Conservation (phyloP, 53 echinoderm and acorn worm species). For the Holothuria leucospilota region DNA sequence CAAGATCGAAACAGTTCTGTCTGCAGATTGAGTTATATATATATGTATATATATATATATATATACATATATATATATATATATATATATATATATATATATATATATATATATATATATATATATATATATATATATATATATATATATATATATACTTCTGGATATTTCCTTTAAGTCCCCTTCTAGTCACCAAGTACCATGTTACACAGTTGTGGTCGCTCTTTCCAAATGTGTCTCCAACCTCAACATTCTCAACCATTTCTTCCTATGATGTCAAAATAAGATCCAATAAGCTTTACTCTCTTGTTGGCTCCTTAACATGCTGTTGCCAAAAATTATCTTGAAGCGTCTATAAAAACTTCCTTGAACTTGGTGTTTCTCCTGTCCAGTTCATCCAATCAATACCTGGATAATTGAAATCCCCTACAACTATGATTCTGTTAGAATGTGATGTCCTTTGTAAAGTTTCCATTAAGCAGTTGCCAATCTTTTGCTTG, state of each 20-base stretch:
- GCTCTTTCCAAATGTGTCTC: neutral
- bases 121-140: too few species aligned
- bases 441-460: neutral
- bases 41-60: too few species aligned
- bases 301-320: slow-evolving; percentile 18
- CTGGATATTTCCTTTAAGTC: too few species aligned
- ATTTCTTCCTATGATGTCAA: neutral
- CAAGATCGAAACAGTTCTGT: too few species aligned
- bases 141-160: too few species aligned
- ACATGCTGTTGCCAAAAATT: slow-evolving; percentile 34
- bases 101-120: too few species aligned
- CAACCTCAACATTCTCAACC: neutral
- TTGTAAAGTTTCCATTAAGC: neutral
- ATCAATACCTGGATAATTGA: slow-evolving; percentile 39
- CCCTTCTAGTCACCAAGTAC: too few species aligned
- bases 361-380: neutral
- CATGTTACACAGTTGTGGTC: neutral
- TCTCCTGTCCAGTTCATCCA: neutral
- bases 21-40: too few species aligned
- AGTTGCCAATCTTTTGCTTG: slow-evolving; percentile 1
- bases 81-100: too few species aligned
- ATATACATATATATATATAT: too few species aligned
- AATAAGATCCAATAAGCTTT: neutral
- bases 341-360: slow-evolving; percentile 17
- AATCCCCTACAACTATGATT: neutral